These are phyloP conservation scores for Leucophenga montana DNA, from an alignment of 2,888 invertebrate genomes.

Conservation along the genomic window DNA sequence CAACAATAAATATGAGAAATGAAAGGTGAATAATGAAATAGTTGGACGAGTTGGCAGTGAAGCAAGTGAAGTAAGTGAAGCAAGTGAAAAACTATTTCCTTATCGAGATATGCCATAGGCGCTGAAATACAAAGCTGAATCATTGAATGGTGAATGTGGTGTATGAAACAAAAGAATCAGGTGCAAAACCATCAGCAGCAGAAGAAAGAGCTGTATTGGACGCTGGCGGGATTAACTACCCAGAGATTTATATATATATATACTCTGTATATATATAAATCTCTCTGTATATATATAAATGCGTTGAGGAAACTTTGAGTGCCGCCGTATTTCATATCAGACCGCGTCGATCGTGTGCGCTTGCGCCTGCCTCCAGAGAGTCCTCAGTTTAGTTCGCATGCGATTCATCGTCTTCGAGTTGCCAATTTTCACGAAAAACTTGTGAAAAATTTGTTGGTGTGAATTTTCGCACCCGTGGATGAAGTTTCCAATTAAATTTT, in stretches of 20 bases:
- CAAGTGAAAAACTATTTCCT: conserved; percentile 59
- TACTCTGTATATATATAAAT: neutral
- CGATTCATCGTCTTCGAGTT: conserved; percentile 47
- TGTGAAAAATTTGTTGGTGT: conserved; percentile 60
- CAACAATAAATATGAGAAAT: conserved; percentile 53
- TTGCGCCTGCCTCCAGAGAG: neutral
- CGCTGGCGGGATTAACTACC: neutral
- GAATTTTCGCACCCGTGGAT: conserved; percentile 69
- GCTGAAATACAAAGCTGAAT: neutral
- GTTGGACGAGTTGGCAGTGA: conserved; percentile 31
- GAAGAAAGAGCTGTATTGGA: neutral
- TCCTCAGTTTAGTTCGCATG: conserved; percentile 41
- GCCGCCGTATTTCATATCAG: conserved; percentile 12
- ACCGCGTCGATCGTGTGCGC: conserved; percentile 5
- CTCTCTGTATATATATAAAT: neutral
- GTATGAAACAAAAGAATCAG: conserved; percentile 32
- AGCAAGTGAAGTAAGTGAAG: too few relatives aligned
- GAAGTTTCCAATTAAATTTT: conserved; percentile 71
- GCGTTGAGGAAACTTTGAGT: neutral
- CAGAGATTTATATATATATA: conserved; percentile 7
- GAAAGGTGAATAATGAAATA: conserved; percentile 34
- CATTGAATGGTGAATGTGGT: neutral
- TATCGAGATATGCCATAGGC: conserved; percentile 56
- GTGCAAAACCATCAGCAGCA: conserved; percentile 11
- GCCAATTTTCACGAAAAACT: conserved; percentile 45